Percentiles rank a stretch among this genome's conserved stretches.
Conservation (phyloP, 2,797 vertebrate species). For the Leptoclinus maculatus region DNA sequence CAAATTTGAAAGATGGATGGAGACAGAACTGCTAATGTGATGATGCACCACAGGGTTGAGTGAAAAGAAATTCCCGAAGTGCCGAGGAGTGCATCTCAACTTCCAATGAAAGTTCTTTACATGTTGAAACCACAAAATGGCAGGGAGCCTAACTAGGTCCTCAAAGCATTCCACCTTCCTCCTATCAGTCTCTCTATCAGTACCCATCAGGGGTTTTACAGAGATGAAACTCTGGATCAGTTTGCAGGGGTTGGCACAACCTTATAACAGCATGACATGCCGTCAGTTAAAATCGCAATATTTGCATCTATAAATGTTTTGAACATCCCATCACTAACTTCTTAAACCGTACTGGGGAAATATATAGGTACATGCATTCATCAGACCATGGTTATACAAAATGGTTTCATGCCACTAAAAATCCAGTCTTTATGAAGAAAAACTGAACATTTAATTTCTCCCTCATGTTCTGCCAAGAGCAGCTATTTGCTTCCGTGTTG, state of each 20-base stretch:
- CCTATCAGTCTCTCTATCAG: conserved; percentile 15
- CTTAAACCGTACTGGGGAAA: conserved; percentile 5
- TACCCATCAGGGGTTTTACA: conserved; percentile 21
- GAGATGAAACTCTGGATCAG: conserved; percentile 32
- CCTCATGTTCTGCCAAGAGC: conserved; percentile 22
- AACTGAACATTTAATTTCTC: conserved; percentile 25
- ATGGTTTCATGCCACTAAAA: conserved; percentile 3
- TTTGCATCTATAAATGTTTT: conserved; percentile 12
- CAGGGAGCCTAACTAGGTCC: conserved; percentile 29
- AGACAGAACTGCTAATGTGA: conserved; percentile 40
- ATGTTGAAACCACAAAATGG: conserved; percentile 47
- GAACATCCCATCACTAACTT: not conserved
- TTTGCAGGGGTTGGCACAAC: conserved; percentile 16
- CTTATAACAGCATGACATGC: not conserved
- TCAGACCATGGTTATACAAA: not conserved
- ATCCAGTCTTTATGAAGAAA: conserved; percentile 20
- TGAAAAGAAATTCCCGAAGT: conserved; percentile 34
- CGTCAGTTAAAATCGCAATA: not conserved
- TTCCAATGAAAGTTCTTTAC: conserved; percentile 40
- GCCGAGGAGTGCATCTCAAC: conserved; percentile 38
- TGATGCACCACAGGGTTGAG: conserved; percentile 35
- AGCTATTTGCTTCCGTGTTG: conserved; percentile 43
- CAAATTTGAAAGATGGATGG: conserved; percentile 37
- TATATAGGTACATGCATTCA: not conserved
- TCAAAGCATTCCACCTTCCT: conserved; percentile 17